Evolutionary conservation across 2,113 vertebrate species (phyloP).

Genomic region (Tiliqua scincoides): DNA sequence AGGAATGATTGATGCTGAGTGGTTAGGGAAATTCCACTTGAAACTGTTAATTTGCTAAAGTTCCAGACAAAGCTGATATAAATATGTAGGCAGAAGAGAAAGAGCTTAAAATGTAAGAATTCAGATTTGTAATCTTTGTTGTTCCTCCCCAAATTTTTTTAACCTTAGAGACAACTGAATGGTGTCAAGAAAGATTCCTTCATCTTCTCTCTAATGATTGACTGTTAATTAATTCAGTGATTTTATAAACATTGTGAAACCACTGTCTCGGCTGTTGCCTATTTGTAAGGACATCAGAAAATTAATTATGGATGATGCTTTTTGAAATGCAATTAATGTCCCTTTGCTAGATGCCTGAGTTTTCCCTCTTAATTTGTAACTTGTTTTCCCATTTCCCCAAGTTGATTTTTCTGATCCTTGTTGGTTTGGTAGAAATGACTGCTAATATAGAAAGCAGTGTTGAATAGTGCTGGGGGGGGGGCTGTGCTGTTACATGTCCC

Average conservation of each 20-base stretch:
- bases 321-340: slow-evolving; percentile 61
- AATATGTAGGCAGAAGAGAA: slow-evolving; percentile 42
- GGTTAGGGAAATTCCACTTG: not conserved
- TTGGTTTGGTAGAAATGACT: slow-evolving; percentile 19
- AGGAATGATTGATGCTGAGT: not conserved
- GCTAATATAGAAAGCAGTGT: not conserved
- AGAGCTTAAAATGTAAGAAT: slow-evolving; percentile 37
- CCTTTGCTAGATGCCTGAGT: slow-evolving; percentile 39
- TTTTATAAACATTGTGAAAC: slow-evolving; percentile 57
- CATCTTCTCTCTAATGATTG: slow-evolving; percentile 58
- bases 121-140: slow-evolving; percentile 48
- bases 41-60: slow-evolving; percentile 46
- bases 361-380: not conserved
- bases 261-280: slow-evolving; percentile 41
- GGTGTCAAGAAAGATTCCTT: slow-evolving; percentile 51
- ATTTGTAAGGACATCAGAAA: slow-evolving; percentile 54
- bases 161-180: slow-evolving; percentile 50
- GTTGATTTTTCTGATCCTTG: slow-evolving; percentile 28
- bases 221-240: slow-evolving; percentile 61
- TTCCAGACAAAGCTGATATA: slow-evolving; percentile 44
- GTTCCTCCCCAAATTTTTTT: not conserved
- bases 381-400: not conserved
- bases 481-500: not conserved
- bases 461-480: no score
- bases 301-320: slow-evolving; percentile 40